Base-by-base conservation (phyloP, 2,888 invertebrate genomes). In the Erpobdella octoculata region DNA sequence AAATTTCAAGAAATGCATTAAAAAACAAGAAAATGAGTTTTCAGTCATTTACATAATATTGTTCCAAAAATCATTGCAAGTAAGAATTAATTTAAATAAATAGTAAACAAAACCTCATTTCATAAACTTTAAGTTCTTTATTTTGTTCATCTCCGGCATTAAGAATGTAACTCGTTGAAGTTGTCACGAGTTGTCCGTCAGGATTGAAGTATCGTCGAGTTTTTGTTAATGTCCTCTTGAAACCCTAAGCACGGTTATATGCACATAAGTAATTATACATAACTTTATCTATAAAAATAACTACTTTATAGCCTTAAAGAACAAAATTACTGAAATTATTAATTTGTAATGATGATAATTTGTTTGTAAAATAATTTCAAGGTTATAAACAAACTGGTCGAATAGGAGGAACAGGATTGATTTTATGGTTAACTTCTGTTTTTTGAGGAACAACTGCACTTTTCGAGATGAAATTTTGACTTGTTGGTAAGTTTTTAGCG, bases 211-310 rank as follows among this genome's bases (percentile, higher is more conserved):
- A 73, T 38, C 59, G 36, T 28, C 73, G 31, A 8, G 73, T 73
- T 25, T 71, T 73, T 12, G 73, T 73, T 33, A 73, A 28, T 18
- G 73, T 73, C 35, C 46, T 71, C 46, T 73, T 73, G 65, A 66
- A 71, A 25, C 71, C 70, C 73, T 73, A 59, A 9, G 28, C 28
- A 12, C 5, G 9, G 6, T 8, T 62, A 6, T 62, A 4, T 28
- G 28, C 31, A 28, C 1, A 4, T 62, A 21, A n/a, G 28, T 21
- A 53, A 53, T 53, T 12, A 53, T n/a, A n/a, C n/a, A n/a, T n/a
- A n/a, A n/a, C n/a, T n/a, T n/a, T n/a, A n/a, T n/a, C n/a, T n/a
- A n/a, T n/a, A n/a, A n/a, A n/a, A n/a, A n/a, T n/a, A n/a, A n/a
- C n/a, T n/a, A n/a, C n/a, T n/a, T n/a, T n/a, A n/a, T n/a, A n/a